A percentile compares a stretch with the other conserved stretches of the same genome.
Conservation (phyloP, 1,140 invertebrate genomes). For the Drosophila orena region DNA sequence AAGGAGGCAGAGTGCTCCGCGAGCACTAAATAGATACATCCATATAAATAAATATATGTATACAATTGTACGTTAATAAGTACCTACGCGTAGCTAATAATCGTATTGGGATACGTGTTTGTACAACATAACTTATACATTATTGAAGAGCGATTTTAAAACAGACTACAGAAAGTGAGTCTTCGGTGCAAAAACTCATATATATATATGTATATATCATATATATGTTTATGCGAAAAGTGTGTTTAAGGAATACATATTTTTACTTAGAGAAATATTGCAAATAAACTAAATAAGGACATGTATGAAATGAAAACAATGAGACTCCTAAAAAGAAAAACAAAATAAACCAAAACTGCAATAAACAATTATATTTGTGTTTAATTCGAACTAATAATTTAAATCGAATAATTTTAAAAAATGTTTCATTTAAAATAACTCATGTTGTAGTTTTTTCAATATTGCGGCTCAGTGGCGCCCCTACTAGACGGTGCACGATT, state of each 20-base stretch:
- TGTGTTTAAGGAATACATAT: conserved; percentile 57
- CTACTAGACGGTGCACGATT: background rate
- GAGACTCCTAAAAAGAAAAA: conserved; percentile 71
- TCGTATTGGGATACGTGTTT: conserved; percentile 19
- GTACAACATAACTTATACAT: conserved; percentile 44
- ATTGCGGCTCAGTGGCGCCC: background rate
- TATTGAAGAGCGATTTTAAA: conserved; percentile 71
- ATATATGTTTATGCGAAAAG: conserved; percentile 23
- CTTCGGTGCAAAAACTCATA: conserved; percentile 37
- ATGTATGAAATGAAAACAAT: conserved; percentile 79
- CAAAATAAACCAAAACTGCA: conserved; percentile 60
- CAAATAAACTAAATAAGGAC: conserved; percentile 45
- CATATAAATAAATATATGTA: conserved; percentile 46
- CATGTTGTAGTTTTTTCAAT: background rate
- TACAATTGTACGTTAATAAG: conserved; percentile 63
- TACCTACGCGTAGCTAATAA: conserved; percentile 41
- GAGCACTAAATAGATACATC: conserved; percentile 55
- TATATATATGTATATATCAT: conserved; percentile 8
- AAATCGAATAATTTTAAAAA: too few species aligned
- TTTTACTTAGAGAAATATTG: conserved; percentile 80
- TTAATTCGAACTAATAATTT: background rate
- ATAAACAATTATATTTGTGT: conserved; percentile 40
- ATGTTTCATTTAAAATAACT: background rate
- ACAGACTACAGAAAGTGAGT: conserved; percentile 30
- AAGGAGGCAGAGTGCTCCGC: conserved; percentile 20